Base-by-base conservation (phyloP, 2,113 vertebrate genomes). In the Maccullochella peelii region DNA sequence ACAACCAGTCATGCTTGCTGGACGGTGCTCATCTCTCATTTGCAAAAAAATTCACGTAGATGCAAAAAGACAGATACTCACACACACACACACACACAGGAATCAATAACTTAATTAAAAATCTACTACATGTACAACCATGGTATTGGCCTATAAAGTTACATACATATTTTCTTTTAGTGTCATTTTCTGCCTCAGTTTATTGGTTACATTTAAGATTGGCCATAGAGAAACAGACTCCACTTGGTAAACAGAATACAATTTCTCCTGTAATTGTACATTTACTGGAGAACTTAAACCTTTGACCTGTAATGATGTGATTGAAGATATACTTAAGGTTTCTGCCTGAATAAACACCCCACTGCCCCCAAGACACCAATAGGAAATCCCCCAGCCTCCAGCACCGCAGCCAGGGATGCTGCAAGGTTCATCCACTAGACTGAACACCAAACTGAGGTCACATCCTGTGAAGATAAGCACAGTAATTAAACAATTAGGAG, bases 401-500 rank as follows among this genome's bases (percentile, higher is more conserved):
- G 86, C 66, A 8, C 14, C 30, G 33, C 49, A 74, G 80, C n/a
- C 73, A 76, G 38, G 33, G 77, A 89, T 69, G 78, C 33, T 73
- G 59, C 68, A 80, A 73, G 66, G 47, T 72, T 70, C 72, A 71
- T 79, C 62, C 71, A 50, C 50, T 5, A 79, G 76, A 87, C 21
- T 61, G 76, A 88, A 59, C 80, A 76, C 69, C 73, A 70, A 61
- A 58, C 63, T 21, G 54, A 82, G 84, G 84, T 86, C 75, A 82
- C 88, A 80, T 88, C 87, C 82, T 78, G 40, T 14, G n/a, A 52
- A 85, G 86, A 77, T 92, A 82, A 94, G 82, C 67, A 50, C 66
- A 54, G 73, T 36, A 80, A 88, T 94, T 88, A 85, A 76, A 88
- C 78, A 80, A 80, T 90, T 49, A 92, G 70, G 66, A 82, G 47